Evolutionary conservation across 1,140 invertebrate genomes (phyloP).

Genomic region (Plutomurus gul): DNA sequence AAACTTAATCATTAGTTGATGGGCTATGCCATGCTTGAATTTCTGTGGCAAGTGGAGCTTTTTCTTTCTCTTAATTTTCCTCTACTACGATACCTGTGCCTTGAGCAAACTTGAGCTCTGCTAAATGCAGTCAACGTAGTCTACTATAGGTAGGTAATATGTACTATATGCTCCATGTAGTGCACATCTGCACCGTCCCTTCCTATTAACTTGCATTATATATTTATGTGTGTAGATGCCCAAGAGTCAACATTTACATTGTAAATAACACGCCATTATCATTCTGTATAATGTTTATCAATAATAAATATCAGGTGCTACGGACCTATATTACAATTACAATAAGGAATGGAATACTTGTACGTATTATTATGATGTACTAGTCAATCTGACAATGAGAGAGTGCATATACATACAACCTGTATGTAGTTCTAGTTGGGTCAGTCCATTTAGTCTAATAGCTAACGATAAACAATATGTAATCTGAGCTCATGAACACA

Average conservation of each 20-base stretch:
- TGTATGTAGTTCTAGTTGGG: no score
- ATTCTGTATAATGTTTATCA: slow-evolving; percentile 13
- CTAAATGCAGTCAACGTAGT: no score
- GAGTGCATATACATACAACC: no score
- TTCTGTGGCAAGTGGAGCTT: no score
- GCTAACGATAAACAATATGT: not conserved
- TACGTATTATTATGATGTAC: not conserved
- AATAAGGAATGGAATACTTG: not conserved
- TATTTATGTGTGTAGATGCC: not conserved
- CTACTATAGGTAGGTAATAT: no score
- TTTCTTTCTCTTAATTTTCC: no score
- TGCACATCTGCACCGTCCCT: no score
- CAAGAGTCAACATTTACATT: not conserved
- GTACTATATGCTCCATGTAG: no score
- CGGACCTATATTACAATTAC: no score
- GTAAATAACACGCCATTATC: slow-evolving; percentile 22
- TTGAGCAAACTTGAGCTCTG: no score
- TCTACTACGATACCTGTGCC: not conserved
- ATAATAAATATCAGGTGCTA: not conserved
- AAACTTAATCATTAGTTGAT: slow-evolving; percentile 19
- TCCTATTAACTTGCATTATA: not conserved
- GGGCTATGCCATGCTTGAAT: not conserved
- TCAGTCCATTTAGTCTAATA: no score
- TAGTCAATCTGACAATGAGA: not conserved
- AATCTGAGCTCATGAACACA: not conserved